Evolutionary conservation across 2,797 vertebrate species (phyloP).

Genomic region (Brachyrhaphis roseni): DNA sequence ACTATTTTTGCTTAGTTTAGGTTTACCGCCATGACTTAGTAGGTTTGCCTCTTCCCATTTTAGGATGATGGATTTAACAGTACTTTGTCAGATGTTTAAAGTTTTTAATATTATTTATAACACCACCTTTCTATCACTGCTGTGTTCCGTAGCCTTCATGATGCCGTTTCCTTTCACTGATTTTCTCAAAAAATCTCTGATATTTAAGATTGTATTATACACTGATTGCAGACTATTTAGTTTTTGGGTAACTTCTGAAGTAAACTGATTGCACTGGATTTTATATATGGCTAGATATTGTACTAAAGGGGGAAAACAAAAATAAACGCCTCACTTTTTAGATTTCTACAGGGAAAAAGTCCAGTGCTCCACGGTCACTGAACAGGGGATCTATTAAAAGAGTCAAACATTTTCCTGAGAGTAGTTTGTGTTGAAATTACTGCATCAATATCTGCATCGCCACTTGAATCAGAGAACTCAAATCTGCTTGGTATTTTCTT

Average conservation of each 20-base stretch:
- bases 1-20: background rate
- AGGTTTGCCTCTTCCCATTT: background rate
- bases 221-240: background rate
- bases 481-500: constrained; percentile 3
- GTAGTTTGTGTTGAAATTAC: background rate
- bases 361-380: constrained; percentile 3
- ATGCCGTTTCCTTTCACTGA: background rate
- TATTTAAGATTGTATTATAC: background rate
- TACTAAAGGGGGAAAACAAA: background rate
- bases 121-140: background rate
- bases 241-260: background rate
- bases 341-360: background rate
- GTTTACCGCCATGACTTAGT: background rate
- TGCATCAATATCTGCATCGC: background rate
- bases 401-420: constrained; percentile 40
- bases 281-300: background rate
- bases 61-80: background rate
- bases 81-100: background rate
- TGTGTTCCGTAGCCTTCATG: background rate
- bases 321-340: background rate
- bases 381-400: constrained; percentile 45
- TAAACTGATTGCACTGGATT: background rate
- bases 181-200: constrained; percentile 3
- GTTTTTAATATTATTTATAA: background rate
- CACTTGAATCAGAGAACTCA: background rate